Evolutionary conservation across 2,888 invertebrate genomes (phyloP), one percentile per base, ranked within the genome.

Genomic region (Micropterix aruncella): DNA sequence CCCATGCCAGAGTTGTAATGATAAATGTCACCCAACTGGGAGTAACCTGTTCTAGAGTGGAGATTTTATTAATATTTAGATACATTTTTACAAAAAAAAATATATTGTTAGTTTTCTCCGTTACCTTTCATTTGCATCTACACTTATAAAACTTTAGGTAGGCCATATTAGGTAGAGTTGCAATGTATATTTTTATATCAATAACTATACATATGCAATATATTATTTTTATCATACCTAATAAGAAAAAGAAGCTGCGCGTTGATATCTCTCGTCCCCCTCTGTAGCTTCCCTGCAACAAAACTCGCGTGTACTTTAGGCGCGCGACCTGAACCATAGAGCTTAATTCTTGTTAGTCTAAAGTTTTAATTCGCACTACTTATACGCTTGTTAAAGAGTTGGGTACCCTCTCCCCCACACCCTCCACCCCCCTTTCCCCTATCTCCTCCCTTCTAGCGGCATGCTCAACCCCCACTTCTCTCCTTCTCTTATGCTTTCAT

Each of bases 291-390:
- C 18, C 15, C 3, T n/a, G 16, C 36, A 42, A 27, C 19, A 19
- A 18, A 7, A 41, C 19, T 15, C 42, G 44, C 43, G 46, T 39
- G 39, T 40, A 36, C 41, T 42, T 44, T 46, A 45, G 42, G 42
- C 47, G n/a, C 44, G 43, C 47, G 43, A 42, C 42, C 42, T 38
- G 40, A 27, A 40, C 37, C 18, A 3, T 19, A 17, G 45, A 60
- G 62, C 66, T 68, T 73, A 72, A 71, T 67, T 66, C 70, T 62
- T 70, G 70, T 72, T 71, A 70, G 73, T 72, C 65, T 63, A 68
- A 74, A 74, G 74, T 76, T 77, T 76, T 74, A 74, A 75, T 73
- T 73, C 75, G 60, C 60, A 58, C 65, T 68, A 66, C 62, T 71
- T 69, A 63, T 61, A 60, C 61, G 50, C 58, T 61, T 61, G 62